A percentile compares a stretch with the other conserved stretches of the same genome.
Evolutionary conservation across 1,140 invertebrate species (phyloP).

Genomic region (Euura lappo): DNA sequence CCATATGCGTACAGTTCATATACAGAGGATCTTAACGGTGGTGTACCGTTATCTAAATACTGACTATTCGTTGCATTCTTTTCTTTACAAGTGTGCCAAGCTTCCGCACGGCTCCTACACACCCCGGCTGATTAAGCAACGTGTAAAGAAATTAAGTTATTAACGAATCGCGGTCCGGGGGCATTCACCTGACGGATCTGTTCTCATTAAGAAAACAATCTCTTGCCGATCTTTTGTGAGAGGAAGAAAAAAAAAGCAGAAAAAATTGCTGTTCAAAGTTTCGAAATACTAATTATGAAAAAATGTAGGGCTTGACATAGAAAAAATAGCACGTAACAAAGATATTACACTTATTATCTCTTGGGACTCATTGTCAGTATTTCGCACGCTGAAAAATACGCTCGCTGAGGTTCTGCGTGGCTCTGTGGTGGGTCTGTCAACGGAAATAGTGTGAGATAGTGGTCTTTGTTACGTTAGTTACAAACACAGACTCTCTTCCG

Average conservation of each 20-base stretch:
- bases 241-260: too few species aligned
- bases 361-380: not conserved
- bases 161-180: not conserved
- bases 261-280: too few species aligned
- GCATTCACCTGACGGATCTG: too few species aligned
- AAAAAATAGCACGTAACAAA: too few species aligned
- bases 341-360: too few species aligned
- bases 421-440: not conserved
- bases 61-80: not conserved
- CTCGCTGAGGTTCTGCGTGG: not conserved
- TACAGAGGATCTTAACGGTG: not conserved
- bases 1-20: too few species aligned
- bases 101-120: not conserved
- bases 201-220: too few species aligned
- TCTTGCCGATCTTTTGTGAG: too few species aligned
- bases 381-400: not conserved
- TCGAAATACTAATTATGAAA: too few species aligned
- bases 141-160: not conserved
- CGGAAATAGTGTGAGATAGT: conserved; percentile 1
- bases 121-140: not conserved
- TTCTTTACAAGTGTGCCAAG: not conserved
- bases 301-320: too few species aligned
- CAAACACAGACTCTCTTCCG: not conserved
- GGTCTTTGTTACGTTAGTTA: not conserved
- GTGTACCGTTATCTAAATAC: not conserved